A percentile compares a stretch with the other conserved stretches of the same genome.
Conservation (phyloP, 2,113 vertebrate genomes). For the Thamnophis sirtalis region DNA sequence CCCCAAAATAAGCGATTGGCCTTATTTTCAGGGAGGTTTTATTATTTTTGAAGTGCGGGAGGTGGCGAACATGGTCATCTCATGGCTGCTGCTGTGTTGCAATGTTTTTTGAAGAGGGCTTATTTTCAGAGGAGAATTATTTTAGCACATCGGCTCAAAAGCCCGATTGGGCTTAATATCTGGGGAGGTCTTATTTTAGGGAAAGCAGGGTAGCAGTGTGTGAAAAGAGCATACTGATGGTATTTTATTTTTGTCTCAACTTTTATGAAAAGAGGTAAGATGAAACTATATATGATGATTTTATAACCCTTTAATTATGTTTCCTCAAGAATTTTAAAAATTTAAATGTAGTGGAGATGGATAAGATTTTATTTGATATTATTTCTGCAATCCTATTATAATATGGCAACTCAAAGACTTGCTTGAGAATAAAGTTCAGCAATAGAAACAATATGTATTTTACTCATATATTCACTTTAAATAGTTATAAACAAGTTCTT, state of each 20-base stretch:
- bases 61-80: no score
- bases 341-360: neutral
- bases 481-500: neutral
- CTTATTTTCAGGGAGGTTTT: no score
- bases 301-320: neutral
- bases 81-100: no score
- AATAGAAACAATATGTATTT: neutral
- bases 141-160: no score
- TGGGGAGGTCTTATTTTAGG: no score
- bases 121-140: no score
- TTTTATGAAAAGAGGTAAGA: neutral
- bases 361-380: neutral
- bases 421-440: neutral
- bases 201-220: no score
- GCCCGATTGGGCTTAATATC: no score
- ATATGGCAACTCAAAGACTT: neutral
- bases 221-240: no score
- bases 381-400: neutral
- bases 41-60: no score
- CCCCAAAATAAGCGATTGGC: no score
- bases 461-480: neutral
- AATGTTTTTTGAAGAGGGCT: no score
- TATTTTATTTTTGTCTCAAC: neutral
- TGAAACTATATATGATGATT: neutral
- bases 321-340: neutral